Conservation (phyloP, 2,113 vertebrate genomes). For the Vanacampus margaritifer region DNA sequence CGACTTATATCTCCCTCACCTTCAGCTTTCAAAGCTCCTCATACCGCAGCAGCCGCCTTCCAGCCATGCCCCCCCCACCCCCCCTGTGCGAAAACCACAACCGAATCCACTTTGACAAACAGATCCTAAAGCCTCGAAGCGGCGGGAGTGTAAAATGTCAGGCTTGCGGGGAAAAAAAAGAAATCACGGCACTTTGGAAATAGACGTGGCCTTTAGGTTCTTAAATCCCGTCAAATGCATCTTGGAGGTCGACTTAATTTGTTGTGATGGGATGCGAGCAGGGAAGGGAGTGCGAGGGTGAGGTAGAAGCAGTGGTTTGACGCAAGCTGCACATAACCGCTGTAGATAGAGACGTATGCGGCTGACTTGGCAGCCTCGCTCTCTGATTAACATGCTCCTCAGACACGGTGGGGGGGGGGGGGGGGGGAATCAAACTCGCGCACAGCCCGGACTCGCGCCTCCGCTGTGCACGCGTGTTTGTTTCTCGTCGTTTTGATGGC, state of each 20-base stretch:
- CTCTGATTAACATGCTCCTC: constrained; percentile 72
- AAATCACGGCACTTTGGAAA: constrained; percentile 21
- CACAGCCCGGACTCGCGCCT: constrained; percentile 52
- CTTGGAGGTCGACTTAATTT: constrained; percentile 30
- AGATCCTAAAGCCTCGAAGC: constrained; percentile 12
- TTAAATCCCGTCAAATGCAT: constrained; percentile 42
- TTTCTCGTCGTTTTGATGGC: constrained; percentile 30
- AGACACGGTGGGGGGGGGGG: constrained; percentile 43
- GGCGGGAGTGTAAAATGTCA: constrained; percentile 29
- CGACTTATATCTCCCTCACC: constrained; percentile 20
- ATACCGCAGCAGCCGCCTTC: constrained; percentile 25
- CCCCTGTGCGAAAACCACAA: constrained; percentile 33
- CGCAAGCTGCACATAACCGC: constrained; percentile 29
- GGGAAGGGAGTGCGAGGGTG: constrained; percentile 18
- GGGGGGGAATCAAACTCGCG: constrained; percentile 54
- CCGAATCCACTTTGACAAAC: constrained; percentile 45
- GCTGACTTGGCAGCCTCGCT: constrained; percentile 55
- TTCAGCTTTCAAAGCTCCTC: constrained; percentile 32
- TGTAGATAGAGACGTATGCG: constrained; percentile 42
- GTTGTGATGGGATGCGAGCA: constrained; percentile 29
- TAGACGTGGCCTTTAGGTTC: constrained; percentile 39
- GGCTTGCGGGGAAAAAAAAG: constrained; percentile 9
- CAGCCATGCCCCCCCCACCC: constrained; percentile 35
- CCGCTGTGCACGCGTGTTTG: constrained; percentile 13
- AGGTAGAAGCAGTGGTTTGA: constrained; percentile 26